These are phyloP conservation scores for Caenorhabditis wallacei DNA, from an alignment of 2,888 invertebrate species.

Conservation along the genomic window DNA sequence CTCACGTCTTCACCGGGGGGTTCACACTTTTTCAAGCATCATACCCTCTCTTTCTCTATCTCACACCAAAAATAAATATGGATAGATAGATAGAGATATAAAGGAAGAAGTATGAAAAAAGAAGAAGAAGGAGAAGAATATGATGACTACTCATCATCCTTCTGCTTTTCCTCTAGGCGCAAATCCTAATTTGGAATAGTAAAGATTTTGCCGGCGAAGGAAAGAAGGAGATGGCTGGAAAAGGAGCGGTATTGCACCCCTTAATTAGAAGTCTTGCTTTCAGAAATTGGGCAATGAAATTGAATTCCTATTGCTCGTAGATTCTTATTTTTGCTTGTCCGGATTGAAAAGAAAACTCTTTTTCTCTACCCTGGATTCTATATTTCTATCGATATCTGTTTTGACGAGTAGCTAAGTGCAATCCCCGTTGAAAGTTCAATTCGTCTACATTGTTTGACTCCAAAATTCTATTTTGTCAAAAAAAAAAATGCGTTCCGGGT, in stretches of 20 bases:
- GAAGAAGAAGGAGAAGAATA: background rate
- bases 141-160: constrained; percentile 41
- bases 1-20: constrained; percentile 31
- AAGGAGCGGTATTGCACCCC: constrained; percentile 28
- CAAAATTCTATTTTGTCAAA: no score
- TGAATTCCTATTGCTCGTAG: constrained; percentile 18
- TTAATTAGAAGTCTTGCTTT: constrained; percentile 45
- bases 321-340: background rate
- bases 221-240: background rate
- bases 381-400: no score
- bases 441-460: no score
- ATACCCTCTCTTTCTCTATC: constrained; percentile 19
- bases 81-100: constrained; percentile 17
- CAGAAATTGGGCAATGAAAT: constrained; percentile 22
- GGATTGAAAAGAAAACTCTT: background rate
- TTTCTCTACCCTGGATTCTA: background rate
- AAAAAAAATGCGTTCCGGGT: background rate
- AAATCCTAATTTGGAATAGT: constrained; percentile 49
- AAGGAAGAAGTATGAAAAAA: constrained; percentile 4
- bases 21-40: constrained; percentile 58
- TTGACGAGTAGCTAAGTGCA: no score
- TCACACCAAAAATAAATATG: constrained; percentile 59
- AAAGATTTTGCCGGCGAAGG: constrained; percentile 16
- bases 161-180: constrained; percentile 41
- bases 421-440: no score